Conservation (phyloP, 2,888 invertebrate species). For the Lepidochrysops patricia region DNA sequence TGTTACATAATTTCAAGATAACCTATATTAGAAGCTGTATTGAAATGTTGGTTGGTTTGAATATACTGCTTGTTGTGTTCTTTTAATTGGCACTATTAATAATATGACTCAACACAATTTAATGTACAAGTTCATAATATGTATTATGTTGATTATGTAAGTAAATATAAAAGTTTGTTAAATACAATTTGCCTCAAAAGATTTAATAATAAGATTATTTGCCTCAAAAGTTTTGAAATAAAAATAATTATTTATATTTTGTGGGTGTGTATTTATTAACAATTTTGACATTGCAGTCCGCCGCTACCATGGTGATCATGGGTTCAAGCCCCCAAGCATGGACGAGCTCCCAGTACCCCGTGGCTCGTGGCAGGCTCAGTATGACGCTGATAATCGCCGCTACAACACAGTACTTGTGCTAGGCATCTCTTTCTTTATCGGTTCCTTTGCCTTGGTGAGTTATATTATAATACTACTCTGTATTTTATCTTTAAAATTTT, state of each 20-base stretch:
- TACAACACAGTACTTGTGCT: conserved; percentile 78
- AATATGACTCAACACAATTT: neutral
- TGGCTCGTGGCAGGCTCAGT: conserved; percentile 83
- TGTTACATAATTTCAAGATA: conserved; percentile 14
- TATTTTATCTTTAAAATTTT: neutral
- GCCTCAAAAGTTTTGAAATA: no score
- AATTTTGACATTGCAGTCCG: conserved; percentile 37
- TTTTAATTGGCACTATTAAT: neutral
- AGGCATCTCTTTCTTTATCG: conserved; percentile 70
- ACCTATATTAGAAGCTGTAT: conserved; percentile 1
- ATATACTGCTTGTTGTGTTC: neutral
- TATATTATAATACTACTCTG: neutral
- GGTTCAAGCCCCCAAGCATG: conserved; percentile 73
- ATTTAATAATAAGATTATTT: no score
- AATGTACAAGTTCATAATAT: no score
- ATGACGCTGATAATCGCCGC: conserved; percentile 78
- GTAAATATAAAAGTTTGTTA: no score
- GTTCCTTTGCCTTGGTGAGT: conserved; percentile 66
- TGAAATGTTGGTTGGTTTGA: neutral
- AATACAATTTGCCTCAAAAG: no score
- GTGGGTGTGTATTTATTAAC: no score
- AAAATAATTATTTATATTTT: neutral
- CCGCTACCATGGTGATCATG: conserved; percentile 48
- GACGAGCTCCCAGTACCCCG: conserved; percentile 85
- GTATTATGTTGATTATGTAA: no score